These are phyloP conservation scores for Octopus sinensis DNA, from an alignment of 1,140 invertebrate genomes.

Conservation along the genomic window DNA sequence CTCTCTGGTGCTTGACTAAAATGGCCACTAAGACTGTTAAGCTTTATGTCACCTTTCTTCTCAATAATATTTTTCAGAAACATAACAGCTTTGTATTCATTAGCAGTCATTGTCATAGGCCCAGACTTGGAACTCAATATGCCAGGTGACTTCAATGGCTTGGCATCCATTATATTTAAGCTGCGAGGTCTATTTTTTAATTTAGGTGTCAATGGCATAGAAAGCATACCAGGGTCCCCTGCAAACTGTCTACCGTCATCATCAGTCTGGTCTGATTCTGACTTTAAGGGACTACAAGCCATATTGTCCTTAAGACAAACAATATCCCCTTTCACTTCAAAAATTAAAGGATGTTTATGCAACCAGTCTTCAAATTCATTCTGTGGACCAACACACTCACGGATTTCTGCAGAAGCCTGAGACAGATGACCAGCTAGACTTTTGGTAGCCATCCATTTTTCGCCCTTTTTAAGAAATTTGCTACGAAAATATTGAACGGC, in stretches of 20 bases:
- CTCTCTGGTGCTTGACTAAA: conserved; percentile 54
- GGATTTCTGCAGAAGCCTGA: conserved; percentile 54
- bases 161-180: conserved; percentile 35
- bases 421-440: conserved; percentile 59
- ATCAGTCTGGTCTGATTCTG: conserved; percentile 41
- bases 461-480: conserved; percentile 53
- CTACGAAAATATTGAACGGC: conserved; percentile 58
- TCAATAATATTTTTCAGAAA: conserved; percentile 56
- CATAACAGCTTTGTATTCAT: conserved; percentile 58
- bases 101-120: conserved; percentile 56
- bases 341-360: conserved; percentile 55
- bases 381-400: conserved; percentile 58
- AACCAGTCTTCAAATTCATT: conserved; percentile 56
- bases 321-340: conserved; percentile 55
- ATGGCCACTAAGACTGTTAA: conserved; percentile 49
- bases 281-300: conserved; percentile 47
- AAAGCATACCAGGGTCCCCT: conserved; percentile 23
- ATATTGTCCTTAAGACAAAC: conserved; percentile 55
- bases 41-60: conserved; percentile 54
- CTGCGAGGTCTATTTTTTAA: conserved; percentile 46
- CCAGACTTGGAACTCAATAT: conserved; percentile 40
- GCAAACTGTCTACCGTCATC: conserved; percentile 30
- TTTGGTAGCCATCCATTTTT: conserved; percentile 55
- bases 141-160: conserved; percentile 13
- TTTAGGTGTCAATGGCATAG: conserved; percentile 36